phyloP scores from a whole-genome alignment of 2,797 vertebrate species.

The Sebastiscus tertius region DNA sequence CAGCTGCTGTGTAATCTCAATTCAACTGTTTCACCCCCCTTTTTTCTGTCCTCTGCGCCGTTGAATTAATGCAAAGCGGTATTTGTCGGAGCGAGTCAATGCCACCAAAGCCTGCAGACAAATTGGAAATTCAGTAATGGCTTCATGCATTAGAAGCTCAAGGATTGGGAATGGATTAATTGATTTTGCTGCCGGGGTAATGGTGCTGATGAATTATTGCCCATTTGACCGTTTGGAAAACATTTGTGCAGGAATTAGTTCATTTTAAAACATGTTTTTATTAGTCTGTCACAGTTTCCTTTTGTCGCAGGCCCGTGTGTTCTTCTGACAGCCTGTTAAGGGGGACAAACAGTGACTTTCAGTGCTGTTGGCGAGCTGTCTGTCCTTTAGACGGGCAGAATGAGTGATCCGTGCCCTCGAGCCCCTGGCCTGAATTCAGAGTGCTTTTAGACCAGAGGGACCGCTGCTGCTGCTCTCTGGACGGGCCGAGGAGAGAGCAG shows the following conservation, averaged over 20 bases:
- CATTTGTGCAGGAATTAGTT: neutral
- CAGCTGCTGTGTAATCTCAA: neutral
- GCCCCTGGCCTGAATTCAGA: conserved; percentile 47
- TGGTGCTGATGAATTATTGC: conserved; percentile 7
- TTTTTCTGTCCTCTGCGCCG: neutral
- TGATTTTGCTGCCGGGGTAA: conserved; percentile 21
- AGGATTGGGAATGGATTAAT: conserved; percentile 43
- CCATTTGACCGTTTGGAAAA: neutral
- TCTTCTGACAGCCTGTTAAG: conserved; percentile 21
- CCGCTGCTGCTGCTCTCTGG: conserved; percentile 3
- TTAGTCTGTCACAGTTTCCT: neutral
- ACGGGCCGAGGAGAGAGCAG: conserved; percentile 7
- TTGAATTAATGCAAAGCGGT: conserved; percentile 19
- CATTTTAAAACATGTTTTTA: neutral
- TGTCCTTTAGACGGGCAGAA: conserved; percentile 29
- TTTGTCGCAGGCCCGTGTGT: neutral
- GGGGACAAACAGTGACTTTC: conserved; percentile 26
- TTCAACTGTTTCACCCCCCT: neutral
- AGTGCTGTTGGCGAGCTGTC: conserved; percentile 13
- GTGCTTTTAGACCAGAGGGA: conserved; percentile 45
- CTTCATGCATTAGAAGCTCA: conserved; percentile 29
- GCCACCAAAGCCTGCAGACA: conserved; percentile 31
- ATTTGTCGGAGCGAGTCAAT: neutral
- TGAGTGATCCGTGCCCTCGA: conserved; percentile 37
- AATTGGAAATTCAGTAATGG: conserved; percentile 48